Evolutionary conservation across 2,888 invertebrate genomes (phyloP), one percentile per base, ranked within the genome.

Genomic region (Seladonia tumulorum): DNA sequence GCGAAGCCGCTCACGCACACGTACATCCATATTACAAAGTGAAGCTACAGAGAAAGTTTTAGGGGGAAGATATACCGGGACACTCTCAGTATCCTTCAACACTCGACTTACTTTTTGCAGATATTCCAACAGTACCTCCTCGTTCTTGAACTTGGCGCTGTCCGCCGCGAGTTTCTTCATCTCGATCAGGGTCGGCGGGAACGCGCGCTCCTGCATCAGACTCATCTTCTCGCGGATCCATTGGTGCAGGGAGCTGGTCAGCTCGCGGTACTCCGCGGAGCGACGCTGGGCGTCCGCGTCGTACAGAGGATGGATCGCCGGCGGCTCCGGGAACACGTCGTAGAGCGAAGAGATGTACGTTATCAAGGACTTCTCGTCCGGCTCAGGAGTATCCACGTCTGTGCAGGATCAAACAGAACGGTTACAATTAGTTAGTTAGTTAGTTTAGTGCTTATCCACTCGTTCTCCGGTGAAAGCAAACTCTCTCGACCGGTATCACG

Each of bases 341-440:
- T 99, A 99, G 93, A 99, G 96, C 72, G 99, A 99, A 92, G 99
- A 99, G 94, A 99, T 99, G 96, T 99, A 99, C 73, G 99, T 99
- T 96, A 99, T 99, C 95, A 99, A 97, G 88, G 99, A 99, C 96
- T 99, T 99, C 96, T 99, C 99, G 96, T 99, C 99, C 79, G 99
- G 99, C 95, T 99, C 98, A 94, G 98, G 98, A 94, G 99, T 99
- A 96, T 99, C 99, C 95, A 99, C 99, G 97, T 99, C 99, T 99
- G 95, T 0, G 83, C 88, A 49, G 35, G 18, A 68, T 35, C 66
- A 35, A 35, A 35, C 4, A 1, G 35, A 68, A 22, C 39, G 22
- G 35, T 18, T 57, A 57, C 4, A 57, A 57, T 57, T 57, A 57
- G 45, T 45, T 12, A 12, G 10, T 35, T 35, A 35, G 35, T 35